A percentile compares a stretch with the other conserved stretches of the same genome.
Conservation (phyloP, 2,797 vertebrate species). For the Hephaestus fuliginosus region DNA sequence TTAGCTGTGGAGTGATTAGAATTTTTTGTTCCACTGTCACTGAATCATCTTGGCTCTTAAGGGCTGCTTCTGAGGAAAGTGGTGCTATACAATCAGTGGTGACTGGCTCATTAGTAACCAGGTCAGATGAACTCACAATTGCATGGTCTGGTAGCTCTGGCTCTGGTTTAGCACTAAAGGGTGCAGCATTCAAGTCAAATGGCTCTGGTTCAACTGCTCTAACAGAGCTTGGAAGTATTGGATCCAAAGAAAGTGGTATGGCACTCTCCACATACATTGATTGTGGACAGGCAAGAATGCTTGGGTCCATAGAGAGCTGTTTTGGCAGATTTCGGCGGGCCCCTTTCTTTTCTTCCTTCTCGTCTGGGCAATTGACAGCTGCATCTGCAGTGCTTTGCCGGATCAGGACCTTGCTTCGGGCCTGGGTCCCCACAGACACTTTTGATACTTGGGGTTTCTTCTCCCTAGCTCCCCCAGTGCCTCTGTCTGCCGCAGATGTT, state of each 20-base stretch:
- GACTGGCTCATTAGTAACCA: constrained; percentile 36
- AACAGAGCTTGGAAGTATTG: constrained; percentile 74
- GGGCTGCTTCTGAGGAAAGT: constrained; percentile 37
- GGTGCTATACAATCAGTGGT: constrained; percentile 6
- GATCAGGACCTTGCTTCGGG: constrained; percentile 83
- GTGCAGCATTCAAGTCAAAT: constrained; percentile 61
- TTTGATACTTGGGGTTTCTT: constrained; percentile 79
- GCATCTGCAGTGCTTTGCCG: constrained; percentile 88
- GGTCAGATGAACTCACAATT: constrained; percentile 43
- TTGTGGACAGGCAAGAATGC: constrained; percentile 80
- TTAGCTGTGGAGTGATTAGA: constrained; percentile 38
- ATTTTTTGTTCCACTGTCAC: constrained; percentile 56
- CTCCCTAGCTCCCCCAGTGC: constrained; percentile 67
- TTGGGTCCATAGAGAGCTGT: constrained; percentile 84
- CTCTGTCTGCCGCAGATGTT: constrained; percentile 46
- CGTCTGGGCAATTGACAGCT: constrained; percentile 86
- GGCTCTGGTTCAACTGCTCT: constrained; percentile 67
- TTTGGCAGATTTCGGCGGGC: constrained; percentile 76
- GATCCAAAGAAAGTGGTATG: constrained; percentile 82
- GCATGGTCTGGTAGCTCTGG: constrained; percentile 54
- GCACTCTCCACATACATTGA: constrained; percentile 85
- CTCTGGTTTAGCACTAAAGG: constrained; percentile 38
- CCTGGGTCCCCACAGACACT: constrained; percentile 88
- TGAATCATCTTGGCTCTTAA: constrained; percentile 42
- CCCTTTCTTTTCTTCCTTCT: constrained; percentile 76